Percentiles rank a stretch among this genome's conserved stretches.
These are phyloP conservation scores for Drosophila auraria DNA, from an alignment of 1,140 invertebrate species.

Conservation along the genomic window DNA sequence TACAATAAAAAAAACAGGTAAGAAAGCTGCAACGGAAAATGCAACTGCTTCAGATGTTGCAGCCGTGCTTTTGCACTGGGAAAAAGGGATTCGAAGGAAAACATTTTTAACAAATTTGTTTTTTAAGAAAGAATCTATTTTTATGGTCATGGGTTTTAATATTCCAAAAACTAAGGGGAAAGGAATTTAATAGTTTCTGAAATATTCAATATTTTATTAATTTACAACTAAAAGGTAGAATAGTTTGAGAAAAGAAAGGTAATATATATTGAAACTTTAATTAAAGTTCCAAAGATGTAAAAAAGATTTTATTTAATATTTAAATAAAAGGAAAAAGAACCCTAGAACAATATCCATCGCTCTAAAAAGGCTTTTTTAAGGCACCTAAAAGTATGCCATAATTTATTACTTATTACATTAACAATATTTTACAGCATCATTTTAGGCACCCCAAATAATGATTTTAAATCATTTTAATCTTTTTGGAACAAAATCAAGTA, in stretches of 20 bases:
- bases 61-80: slow-evolving; percentile 10
- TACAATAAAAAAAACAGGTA: slow-evolving; percentile 56
- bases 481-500: too few species aligned
- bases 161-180: too few species aligned
- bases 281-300: too few species aligned
- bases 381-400: neutral
- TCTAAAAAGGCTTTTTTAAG: neutral
- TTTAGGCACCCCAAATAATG: neutral
- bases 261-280: neutral
- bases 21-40: slow-evolving; percentile 68
- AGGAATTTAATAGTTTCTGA: too few species aligned
- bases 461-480: neutral
- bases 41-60: slow-evolving; percentile 56
- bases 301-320: neutral
- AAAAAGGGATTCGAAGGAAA: neutral
- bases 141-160: neutral
- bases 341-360: neutral
- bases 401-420: too few species aligned
- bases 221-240: neutral
- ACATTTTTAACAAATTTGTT: neutral
- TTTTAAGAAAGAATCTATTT: neutral
- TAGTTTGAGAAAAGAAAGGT: neutral
- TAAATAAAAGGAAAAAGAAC: neutral
- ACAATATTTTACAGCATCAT: neutral
- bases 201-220: neutral